Base-by-base conservation (phyloP, 2,113 vertebrate species). In the Coreoperca whiteheadi region DNA sequence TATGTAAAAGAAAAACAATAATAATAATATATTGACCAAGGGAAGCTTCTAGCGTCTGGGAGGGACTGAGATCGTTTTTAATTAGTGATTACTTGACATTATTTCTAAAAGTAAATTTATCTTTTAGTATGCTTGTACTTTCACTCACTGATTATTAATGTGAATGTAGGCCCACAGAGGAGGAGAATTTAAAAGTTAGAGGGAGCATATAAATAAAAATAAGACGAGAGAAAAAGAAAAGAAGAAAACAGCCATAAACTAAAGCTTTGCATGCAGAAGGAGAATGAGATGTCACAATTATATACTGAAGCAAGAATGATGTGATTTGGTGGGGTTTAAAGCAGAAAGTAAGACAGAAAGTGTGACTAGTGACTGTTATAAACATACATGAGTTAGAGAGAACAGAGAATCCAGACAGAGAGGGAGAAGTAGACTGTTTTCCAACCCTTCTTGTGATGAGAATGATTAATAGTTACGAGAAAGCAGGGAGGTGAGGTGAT, bases 381-480 rank as follows among this genome's bases (percentile, higher is more conserved):
- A 71, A 63, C 23, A 12, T 23, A 15, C 14, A 63, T n/a, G 4
- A 25, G 43, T 48, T n/a, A 66, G 43, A 71, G 43, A 73, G 28
- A 76, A 75, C 18, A 65, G 32, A 69, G 25, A 48, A 48, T 73
- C 48, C 41, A 67, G 30, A 51, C 37, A 81, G 25, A 61, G 8
- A 37, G 43, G n/a, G 25, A 12, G 32, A 37, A 23, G 11, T 9
- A 20, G 57, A 48, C 57, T 63, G 34, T 65, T 78, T 56, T 74
- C 60, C 75, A 73, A 75, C 77, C 41, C 78, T 32, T 41, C 30
- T 65, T 73, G 53, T 77, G 78, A 83, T 84, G 83, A 89, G 68
- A 78, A 77, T 57, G 65, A 92, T 89, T 79, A 87, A 70, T 56
- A 72, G 54, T 67, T 82, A 82, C 74, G 59, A 54, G 56, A 54